Evolutionary conservation across 2,797 vertebrate genomes (phyloP).

Genomic region (Octomys mimax): DNA sequence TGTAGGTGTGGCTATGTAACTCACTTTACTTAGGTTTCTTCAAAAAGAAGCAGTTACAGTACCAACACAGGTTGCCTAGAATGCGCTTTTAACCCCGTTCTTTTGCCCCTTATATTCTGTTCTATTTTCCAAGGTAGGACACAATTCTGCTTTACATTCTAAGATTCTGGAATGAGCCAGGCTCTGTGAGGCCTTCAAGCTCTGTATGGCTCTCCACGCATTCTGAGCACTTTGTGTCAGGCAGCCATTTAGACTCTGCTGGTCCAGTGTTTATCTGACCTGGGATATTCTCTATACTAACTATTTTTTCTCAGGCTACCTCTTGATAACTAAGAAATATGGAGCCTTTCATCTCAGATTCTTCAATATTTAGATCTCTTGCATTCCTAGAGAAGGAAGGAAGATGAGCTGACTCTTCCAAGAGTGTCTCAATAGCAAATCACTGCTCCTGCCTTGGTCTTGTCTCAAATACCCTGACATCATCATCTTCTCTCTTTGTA

Average conservation of each 20-base stretch:
- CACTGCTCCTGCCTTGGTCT: fast-evolving
- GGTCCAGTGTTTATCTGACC: not conserved
- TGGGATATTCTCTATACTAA: not conserved
- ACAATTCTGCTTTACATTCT: not conserved
- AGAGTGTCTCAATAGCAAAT: too few relatives aligned
- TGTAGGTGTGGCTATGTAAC: not conserved
- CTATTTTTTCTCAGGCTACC: not conserved
- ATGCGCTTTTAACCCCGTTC: not conserved
- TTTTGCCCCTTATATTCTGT: not conserved
- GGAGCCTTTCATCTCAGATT: not conserved
- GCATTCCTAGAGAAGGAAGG: too few relatives aligned
- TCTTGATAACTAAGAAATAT: not conserved
- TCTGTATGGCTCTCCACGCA: not conserved
- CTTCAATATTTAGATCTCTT: not conserved
- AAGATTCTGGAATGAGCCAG: not conserved
- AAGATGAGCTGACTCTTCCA: not conserved
- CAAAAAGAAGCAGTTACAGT: not conserved
- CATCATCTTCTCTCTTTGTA: not conserved
- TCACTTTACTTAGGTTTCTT: not conserved
- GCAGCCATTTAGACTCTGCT: not conserved
- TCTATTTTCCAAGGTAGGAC: not conserved
- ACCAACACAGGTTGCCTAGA: not conserved
- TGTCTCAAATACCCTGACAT: not conserved
- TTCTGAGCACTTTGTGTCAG: not conserved
- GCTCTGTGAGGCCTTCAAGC: not conserved